A percentile compares a stretch with the other conserved stretches of the same genome.
Conservation (phyloP, 2,888 invertebrate genomes). For the Cryptus armator region DNA sequence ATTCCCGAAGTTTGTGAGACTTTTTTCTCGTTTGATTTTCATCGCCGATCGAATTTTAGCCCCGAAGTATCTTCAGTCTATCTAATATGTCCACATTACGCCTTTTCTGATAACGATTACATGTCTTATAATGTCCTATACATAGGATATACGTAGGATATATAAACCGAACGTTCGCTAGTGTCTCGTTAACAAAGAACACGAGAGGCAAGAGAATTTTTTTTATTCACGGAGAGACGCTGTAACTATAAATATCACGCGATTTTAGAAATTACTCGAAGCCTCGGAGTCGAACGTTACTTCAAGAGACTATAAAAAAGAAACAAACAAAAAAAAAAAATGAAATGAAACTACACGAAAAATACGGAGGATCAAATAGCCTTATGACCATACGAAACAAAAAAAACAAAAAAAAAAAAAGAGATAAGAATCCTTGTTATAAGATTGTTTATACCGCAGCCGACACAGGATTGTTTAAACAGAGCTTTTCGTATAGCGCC, state of each 20-base stretch:
- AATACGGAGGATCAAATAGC: conserved; percentile 68
- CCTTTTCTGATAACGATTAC: conserved; percentile 47
- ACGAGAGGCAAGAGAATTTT: conserved; percentile 36
- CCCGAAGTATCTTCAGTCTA: conserved; percentile 40
- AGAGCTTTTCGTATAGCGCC: conserved; percentile 64
- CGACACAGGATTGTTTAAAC: conserved; percentile 64
- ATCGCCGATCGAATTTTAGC: conserved; percentile 23
- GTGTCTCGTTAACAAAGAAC: conserved; percentile 24
- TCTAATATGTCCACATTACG: conserved; percentile 57
- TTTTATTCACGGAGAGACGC: conserved; percentile 65
- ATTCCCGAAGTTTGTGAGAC: conserved; percentile 8
- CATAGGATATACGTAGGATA: conserved; percentile 6
- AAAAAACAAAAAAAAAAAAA: conserved; percentile 41
- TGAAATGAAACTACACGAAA: conserved; percentile 63
- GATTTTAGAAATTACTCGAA: conserved; percentile 49
- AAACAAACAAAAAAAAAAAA: conserved; percentile 56
- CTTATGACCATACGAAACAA: conserved; percentile 63
- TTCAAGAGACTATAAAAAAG: conserved; percentile 59
- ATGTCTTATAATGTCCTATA: conserved; percentile 31
- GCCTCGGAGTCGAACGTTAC: conserved; percentile 59
- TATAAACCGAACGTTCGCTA: conserved; percentile 55
- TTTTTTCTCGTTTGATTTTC: conserved; percentile 49
- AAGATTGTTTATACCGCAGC: conserved; percentile 71
- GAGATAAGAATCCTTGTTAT: conserved; percentile 66
- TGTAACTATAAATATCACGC: conserved; percentile 55